These are phyloP conservation scores for Amazona vittata DNA, from an alignment of 2,113 vertebrate genomes.

Conservation along the genomic window DNA sequence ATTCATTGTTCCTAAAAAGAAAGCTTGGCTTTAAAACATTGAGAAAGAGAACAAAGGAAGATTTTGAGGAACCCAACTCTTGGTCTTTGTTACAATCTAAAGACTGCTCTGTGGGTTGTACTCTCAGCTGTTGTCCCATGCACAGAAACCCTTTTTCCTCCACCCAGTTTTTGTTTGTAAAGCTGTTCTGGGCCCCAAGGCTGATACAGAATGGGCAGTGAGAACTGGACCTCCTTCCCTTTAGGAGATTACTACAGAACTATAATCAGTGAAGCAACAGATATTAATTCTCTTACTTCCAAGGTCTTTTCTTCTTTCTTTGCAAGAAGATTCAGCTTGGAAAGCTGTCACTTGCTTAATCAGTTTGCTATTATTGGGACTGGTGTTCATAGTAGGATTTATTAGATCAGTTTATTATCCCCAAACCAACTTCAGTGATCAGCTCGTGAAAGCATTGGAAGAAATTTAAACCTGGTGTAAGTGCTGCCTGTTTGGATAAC, in stretches of 20 bases:
- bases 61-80: not conserved
- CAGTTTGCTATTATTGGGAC: conserved; percentile 41
- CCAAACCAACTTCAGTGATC: conserved; percentile 41
- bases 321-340: not conserved
- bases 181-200: not conserved
- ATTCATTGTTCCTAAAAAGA: not conserved
- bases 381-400: conserved; percentile 50
- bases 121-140: not conserved
- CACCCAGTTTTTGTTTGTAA: not conserved
- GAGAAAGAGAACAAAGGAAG: not conserved
- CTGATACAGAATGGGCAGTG: not conserved
- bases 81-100: not conserved
- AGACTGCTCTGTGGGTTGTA: not conserved
- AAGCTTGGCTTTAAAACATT: not conserved
- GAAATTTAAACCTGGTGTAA: conserved; percentile 73
- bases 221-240: not conserved
- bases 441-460: conserved; percentile 56
- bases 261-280: not conserved
- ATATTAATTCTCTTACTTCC: not conserved
- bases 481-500: conserved; percentile 70
- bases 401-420: conserved; percentile 71
- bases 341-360: conserved; percentile 59
- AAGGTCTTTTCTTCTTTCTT: not conserved
- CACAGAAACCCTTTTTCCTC: not conserved
- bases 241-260: not conserved